Percentiles rank a stretch among this genome's conserved stretches.
Evolutionary conservation across 2,797 vertebrate species (phyloP).

Genomic region (Cephalopachus bancanus): DNA sequence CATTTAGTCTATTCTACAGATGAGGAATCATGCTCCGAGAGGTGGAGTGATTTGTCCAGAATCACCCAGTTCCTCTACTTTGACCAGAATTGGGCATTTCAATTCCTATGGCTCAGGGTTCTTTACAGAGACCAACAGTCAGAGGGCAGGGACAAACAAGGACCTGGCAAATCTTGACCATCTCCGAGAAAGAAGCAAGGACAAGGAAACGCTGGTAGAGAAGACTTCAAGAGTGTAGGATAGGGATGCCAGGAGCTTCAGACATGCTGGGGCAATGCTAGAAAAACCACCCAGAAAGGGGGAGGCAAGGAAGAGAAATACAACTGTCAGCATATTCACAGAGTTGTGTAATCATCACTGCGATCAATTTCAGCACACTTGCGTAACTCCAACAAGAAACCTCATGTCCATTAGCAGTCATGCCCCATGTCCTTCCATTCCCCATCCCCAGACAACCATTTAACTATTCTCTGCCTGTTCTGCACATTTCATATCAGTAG

Average conservation of each 20-base stretch:
- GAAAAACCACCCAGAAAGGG: not conserved
- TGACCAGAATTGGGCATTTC: not conserved
- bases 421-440: not conserved
- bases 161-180: not conserved
- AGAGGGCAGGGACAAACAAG: not conserved
- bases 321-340: not conserved
- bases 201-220: not conserved
- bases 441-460: not conserved
- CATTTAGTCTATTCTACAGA: not conserved
- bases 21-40: not conserved
- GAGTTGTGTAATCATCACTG: not conserved
- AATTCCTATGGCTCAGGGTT: not conserved
- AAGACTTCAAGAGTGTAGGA: not conserved
- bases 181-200: not conserved
- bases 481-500: not conserved
- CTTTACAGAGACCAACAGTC: not conserved
- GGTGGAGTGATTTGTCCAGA: not conserved
- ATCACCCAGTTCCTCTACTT: not conserved
- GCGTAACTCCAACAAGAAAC: not conserved
- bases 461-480: not conserved
- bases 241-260: not conserved
- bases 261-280: not conserved
- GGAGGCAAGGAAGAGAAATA: not conserved
- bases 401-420: not conserved
- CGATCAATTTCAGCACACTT: not conserved